These are phyloP conservation scores for Diplosoma virens DNA, from an alignment of 23 tunicate species.

Conservation along the genomic window DNA sequence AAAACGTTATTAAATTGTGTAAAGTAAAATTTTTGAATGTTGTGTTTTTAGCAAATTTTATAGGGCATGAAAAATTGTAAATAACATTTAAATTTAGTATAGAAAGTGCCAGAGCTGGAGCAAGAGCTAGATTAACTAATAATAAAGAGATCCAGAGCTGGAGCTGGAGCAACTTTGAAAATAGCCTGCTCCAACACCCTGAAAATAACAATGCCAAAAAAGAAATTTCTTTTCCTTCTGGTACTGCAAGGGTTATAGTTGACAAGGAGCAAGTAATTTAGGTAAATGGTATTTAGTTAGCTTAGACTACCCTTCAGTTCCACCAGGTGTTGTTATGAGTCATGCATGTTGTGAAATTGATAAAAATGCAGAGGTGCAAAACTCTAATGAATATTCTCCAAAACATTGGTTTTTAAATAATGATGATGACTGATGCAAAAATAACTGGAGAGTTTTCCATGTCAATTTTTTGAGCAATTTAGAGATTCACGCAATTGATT, in stretches of 20 bases:
- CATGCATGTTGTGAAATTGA: conserved; percentile 6
- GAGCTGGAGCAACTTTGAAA: not conserved
- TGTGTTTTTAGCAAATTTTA: too few relatives aligned
- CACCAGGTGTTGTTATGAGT: not conserved
- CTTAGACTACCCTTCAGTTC: not conserved
- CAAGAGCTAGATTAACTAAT: not conserved
- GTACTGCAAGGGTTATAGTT: conserved; percentile 5
- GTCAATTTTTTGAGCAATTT: not conserved
- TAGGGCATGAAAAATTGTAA: not conserved
- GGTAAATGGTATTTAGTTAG: not conserved
- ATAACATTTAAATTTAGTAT: not conserved
- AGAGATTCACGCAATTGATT: conserved; percentile 2
- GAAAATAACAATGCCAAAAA: conserved; percentile 11
- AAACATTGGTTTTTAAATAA: not conserved
- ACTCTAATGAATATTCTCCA: not conserved
- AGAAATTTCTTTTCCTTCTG: not conserved
- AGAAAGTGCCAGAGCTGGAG: not conserved
- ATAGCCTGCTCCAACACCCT: not conserved
- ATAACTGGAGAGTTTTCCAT: not conserved
- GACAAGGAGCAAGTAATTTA: conserved; percentile 7
- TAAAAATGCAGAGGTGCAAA: not conserved
- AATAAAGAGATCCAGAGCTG: not conserved
- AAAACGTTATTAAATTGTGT: not conserved
- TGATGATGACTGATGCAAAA: not conserved
- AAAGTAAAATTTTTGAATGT: not conserved